These are phyloP conservation scores for Xiphorhynchus erythropygius DNA, from an alignment of 2,797 vertebrate species.

Conservation along the genomic window DNA sequence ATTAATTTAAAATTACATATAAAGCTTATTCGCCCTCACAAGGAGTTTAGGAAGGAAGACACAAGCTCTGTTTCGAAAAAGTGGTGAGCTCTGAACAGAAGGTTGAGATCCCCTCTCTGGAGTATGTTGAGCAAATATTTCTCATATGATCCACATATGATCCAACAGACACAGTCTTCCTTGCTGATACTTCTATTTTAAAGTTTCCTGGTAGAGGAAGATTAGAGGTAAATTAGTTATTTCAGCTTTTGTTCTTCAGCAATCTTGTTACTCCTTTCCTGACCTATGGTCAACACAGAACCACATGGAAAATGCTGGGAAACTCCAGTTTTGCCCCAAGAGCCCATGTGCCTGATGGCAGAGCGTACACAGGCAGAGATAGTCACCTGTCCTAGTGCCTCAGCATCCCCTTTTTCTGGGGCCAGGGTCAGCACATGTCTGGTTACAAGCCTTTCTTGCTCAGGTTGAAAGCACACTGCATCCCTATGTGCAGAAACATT, in stretches of 20 bases:
- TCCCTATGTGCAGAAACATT: neutral
- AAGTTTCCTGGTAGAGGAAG: neutral
- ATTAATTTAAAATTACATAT: neutral
- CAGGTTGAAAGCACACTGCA: neutral
- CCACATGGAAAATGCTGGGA: neutral
- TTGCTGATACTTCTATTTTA: neutral
- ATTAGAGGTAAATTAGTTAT: neutral
- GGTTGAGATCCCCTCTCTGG: neutral
- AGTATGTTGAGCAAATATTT: neutral
- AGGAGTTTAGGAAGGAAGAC: neutral
- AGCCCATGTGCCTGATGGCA: neutral
- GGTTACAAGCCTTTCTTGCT: neutral
- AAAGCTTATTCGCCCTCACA: neutral
- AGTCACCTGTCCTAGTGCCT: fast-evolving
- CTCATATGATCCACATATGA: neutral
- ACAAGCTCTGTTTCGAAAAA: neutral
- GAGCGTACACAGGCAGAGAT: neutral
- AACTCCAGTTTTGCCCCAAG: neutral
- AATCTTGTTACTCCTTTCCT: neutral
- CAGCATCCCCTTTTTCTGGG: neutral
- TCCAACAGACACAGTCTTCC: neutral
- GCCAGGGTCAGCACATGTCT: neutral
- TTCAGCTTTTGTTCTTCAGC: neutral
- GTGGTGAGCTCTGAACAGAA: neutral
- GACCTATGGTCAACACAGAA: neutral